Evolutionary conservation across 2,113 vertebrate species (phyloP).

Genomic region (Mormoops blainvillei): DNA sequence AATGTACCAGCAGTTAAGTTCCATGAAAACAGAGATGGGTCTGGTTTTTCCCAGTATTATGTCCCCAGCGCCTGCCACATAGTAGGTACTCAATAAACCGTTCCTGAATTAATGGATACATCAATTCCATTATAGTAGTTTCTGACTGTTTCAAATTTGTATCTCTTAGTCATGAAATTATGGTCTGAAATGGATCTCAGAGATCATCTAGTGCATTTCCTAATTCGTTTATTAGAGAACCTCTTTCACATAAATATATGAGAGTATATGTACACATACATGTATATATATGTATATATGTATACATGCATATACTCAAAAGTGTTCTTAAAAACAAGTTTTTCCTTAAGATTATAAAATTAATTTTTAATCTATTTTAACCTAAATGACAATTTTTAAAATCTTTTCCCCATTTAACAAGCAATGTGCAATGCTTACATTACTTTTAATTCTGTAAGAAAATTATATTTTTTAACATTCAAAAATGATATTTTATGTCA

Average conservation of each 20-base stretch:
- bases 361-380: not conserved
- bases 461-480: not conserved
- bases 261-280: not conserved
- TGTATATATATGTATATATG: not conserved
- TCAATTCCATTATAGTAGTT: not conserved
- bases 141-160: not conserved
- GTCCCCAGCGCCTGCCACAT: not conserved
- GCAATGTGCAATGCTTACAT: not conserved
- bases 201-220: constrained; percentile 9
- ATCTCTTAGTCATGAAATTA: constrained; percentile 6
- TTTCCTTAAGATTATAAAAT: not conserved
- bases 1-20: not conserved
- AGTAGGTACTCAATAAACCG: not conserved
- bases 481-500: not conserved
- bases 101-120: not conserved
- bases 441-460: constrained; percentile 34
- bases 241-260: not conserved
- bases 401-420: not conserved
- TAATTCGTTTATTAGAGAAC: constrained; percentile 15
- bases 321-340: not conserved
- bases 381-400: not conserved
- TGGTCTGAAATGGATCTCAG: not conserved
- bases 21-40: not conserved
- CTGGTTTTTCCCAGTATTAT: not conserved
- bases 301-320: not conserved